phyloP scores from a whole-genome alignment of 2,888 invertebrate genomes.

The Nysson spinosus region DNA sequence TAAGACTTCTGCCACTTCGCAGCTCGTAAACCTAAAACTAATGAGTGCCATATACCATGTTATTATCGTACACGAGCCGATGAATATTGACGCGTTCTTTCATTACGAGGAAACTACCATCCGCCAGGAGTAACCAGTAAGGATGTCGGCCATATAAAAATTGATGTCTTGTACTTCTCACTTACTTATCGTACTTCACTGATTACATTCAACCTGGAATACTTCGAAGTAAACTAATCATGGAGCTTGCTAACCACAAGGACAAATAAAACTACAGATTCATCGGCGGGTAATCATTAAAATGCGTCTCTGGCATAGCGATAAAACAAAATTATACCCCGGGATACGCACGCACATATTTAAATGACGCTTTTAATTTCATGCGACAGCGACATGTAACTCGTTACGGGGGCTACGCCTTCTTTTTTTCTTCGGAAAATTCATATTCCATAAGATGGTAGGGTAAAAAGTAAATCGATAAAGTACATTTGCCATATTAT shows the following conservation, averaged over 20 bases:
- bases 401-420: neutral
- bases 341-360: too few relatives aligned
- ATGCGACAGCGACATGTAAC: neutral
- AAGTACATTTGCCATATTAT: conserved; percentile 24
- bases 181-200: neutral
- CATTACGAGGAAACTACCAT: conserved; percentile 41
- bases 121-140: conserved; percentile 38
- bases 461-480: conserved; percentile 8
- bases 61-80: conserved; percentile 58
- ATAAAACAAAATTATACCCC: too few relatives aligned
- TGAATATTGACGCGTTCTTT: conserved; percentile 68
- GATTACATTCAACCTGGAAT: conserved; percentile 19
- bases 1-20: conserved; percentile 57
- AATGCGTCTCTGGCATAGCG: neutral
- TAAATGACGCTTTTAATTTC: conserved; percentile 2
- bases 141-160: conserved; percentile 11
- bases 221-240: neutral
- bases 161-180: conserved; percentile 5
- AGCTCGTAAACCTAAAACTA: conserved; percentile 67
- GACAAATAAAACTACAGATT: too few relatives aligned
- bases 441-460: neutral
- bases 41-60: conserved; percentile 69
- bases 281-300: conserved; percentile 22
- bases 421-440: conserved; percentile 11
- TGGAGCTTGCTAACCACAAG: conserved; percentile 5